A percentile compares a stretch with the other conserved stretches of the same genome.
Conservation (phyloP, 1,140 invertebrate species). For the Tribolium madens region DNA sequence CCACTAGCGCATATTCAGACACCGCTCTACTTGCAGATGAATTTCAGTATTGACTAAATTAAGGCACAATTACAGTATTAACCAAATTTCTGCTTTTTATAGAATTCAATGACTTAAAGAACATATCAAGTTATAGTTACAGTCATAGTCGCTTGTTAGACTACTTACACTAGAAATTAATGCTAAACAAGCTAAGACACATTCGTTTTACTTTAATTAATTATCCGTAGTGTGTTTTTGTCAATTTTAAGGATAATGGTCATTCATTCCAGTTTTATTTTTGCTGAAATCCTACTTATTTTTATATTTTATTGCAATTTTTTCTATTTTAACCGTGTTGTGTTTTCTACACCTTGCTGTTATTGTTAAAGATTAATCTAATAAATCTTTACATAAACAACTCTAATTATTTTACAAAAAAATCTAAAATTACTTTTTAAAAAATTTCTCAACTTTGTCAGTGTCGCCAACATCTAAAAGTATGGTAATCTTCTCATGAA, state of each 20-base stretch:
- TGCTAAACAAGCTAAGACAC: not conserved
- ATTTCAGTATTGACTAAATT: slow-evolving; percentile 30
- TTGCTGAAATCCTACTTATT: slow-evolving; percentile 14
- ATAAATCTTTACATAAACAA: slow-evolving; percentile 20
- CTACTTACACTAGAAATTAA: slow-evolving; percentile 1
- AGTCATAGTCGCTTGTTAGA: slow-evolving; percentile 11
- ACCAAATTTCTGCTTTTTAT: slow-evolving; percentile 14
- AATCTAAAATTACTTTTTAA: too few relatives aligned
- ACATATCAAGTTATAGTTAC: slow-evolving; percentile 31
- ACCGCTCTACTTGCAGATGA: slow-evolving; percentile 16
- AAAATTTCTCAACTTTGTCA: too few relatives aligned
- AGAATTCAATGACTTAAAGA: slow-evolving; percentile 13
- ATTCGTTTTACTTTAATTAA: not conserved
- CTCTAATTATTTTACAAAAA: too few relatives aligned
- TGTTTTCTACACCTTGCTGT: slow-evolving; percentile 17
- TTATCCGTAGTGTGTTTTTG: slow-evolving; percentile 11
- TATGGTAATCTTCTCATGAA: too few relatives aligned
- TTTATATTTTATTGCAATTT: slow-evolving; percentile 20
- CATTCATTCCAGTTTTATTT: slow-evolving; percentile 19
- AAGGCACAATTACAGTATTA: slow-evolving; percentile 36
- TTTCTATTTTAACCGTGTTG: not conserved
- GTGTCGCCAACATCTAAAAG: too few relatives aligned
- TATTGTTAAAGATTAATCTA: slow-evolving; percentile 31
- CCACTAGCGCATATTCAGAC: slow-evolving; percentile 16
- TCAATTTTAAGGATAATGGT: not conserved